Base-by-base conservation (phyloP, 2,888 invertebrate species). In the Heterodera filipjevi region DNA sequence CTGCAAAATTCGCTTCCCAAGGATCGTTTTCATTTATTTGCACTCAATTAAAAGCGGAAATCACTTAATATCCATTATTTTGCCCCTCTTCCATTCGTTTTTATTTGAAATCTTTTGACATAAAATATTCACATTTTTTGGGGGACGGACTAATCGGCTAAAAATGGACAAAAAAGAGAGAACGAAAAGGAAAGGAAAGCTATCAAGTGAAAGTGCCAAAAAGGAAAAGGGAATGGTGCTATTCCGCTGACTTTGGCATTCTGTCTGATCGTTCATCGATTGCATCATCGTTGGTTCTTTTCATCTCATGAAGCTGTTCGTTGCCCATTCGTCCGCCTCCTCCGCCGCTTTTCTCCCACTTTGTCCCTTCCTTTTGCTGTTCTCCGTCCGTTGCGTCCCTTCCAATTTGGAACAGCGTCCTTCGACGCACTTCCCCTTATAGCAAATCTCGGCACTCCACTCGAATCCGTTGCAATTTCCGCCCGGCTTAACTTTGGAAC, bases 391-490 rank as follows among this genome's bases (percentile, higher is more conserved):
- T 70, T 76, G 27, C 30, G 49, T 49, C 16, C 12, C 2, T 74
- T 16, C 71, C n/a, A 10, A 32, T 35, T 74, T 33, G 16, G 77
- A 32, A 33, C 85, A 85, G 33, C 72, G 79, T 46, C 86, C 86
- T 32, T 82, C 66, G 3, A 85, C 79, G 78, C 87, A 87, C 32
- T 81, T 64, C 33, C 68, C 86, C 71, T 83, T 79, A 77, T 82
- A 86, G 77, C 88, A 88, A n/a, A 86, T 76, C 44, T 84, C 81
- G 14, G 32, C 53, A 22, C 80, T 80, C 75, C 83, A 84, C 44
- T 86, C 86, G 75, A 86, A 87, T 10, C 88, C 87, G 22, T 79
- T 82, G 76, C 88, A 88, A 71, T 84, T 84, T 27, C 88, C 88
- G 39, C 84, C 84, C 22, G 81, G 49, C 19, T 83, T 82, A 12